Percentiles rank a stretch among this genome's conserved stretches.
phyloP scores from a whole-genome alignment of 1,140 invertebrate genomes.

The Bathynomus jamesi region DNA sequence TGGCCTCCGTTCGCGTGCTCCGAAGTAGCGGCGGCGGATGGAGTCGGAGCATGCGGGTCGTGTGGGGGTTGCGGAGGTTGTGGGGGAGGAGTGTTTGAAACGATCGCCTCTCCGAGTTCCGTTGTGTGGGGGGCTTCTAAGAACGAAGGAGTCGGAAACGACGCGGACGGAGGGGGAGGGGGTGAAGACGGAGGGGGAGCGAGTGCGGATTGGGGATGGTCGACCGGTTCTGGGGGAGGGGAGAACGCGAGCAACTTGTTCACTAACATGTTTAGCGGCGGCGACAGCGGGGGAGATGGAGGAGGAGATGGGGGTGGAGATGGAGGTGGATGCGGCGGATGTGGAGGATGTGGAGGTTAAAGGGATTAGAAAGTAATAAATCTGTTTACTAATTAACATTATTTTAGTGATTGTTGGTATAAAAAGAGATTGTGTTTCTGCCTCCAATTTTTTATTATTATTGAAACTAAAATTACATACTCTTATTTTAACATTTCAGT shows the following conservation, averaged over 20 bases:
- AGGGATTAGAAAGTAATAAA: too few relatives aligned
- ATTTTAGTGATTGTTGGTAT: too few relatives aligned
- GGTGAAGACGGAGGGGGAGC: neutral
- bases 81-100: constrained; percentile 4
- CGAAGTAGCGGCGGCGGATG: neutral
- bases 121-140: constrained; percentile 6
- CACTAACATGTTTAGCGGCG: neutral
- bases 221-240: neutral
- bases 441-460: too few relatives aligned
- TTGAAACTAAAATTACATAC: too few relatives aligned
- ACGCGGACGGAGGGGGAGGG: neutral
- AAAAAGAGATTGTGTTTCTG: too few relatives aligned
- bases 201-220: neutral
- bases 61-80: constrained; percentile 17
- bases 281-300: neutral
- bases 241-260: neutral
- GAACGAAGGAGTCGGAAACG: neutral
- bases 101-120: neutral
- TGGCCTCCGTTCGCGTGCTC: constrained; percentile 2
- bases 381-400: too few relatives aligned
- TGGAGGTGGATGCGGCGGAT: constrained; percentile 4
- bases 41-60: constrained; percentile 8
- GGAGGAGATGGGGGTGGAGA: neutral
- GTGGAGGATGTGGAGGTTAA: constrained; percentile 14
- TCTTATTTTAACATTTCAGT: too few relatives aligned